These are phyloP conservation scores for Zaprionus tsacasi DNA, from an alignment of 1,140 invertebrate species.

Conservation along the genomic window DNA sequence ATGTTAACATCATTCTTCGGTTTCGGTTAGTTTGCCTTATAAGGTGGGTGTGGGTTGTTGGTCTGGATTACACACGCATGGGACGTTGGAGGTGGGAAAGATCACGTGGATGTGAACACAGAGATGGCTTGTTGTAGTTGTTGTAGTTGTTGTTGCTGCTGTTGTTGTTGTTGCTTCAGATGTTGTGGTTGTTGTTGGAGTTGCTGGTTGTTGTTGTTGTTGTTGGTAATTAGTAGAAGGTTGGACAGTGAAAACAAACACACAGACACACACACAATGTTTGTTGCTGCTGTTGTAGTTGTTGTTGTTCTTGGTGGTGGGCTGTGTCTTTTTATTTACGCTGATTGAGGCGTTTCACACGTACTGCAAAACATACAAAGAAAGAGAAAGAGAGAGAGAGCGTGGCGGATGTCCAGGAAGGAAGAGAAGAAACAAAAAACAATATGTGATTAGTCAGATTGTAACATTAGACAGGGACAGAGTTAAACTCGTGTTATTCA, in stretches of 20 bases:
- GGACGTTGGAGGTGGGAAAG: constrained; percentile 5
- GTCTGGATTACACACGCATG: constrained; percentile 42
- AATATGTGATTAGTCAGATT: constrained; percentile 72
- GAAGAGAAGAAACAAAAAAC: constrained; percentile 64
- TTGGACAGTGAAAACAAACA: constrained; percentile 51
- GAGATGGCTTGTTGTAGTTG: neutral
- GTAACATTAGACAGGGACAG: constrained; percentile 37
- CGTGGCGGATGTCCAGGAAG: constrained; percentile 24
- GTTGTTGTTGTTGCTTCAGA: constrained; percentile 21
- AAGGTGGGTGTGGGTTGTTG: constrained; percentile 45
- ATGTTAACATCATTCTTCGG: constrained; percentile 77
- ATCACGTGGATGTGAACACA: constrained; percentile 16
- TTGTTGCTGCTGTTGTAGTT: constrained; percentile 44
- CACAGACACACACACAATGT: constrained; percentile 43
- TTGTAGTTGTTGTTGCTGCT: constrained; percentile 21
- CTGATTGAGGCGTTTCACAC: constrained; percentile 84
- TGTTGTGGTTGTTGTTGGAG: constrained; percentile 20
- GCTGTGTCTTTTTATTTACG: constrained; percentile 83
- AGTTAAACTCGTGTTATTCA: constrained; percentile 44
- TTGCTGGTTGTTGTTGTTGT: constrained; percentile 33
- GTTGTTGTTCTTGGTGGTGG: constrained; percentile 42
- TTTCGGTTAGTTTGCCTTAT: constrained; percentile 65
- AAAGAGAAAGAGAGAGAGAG: constrained; percentile 47
- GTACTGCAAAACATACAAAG: constrained; percentile 80
- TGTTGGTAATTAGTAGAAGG: constrained; percentile 66